A percentile compares a stretch with the other conserved stretches of the same genome.
These are phyloP conservation scores for Polyergus mexicanus DNA, from an alignment of 1,140 invertebrate species.

Conservation along the genomic window DNA sequence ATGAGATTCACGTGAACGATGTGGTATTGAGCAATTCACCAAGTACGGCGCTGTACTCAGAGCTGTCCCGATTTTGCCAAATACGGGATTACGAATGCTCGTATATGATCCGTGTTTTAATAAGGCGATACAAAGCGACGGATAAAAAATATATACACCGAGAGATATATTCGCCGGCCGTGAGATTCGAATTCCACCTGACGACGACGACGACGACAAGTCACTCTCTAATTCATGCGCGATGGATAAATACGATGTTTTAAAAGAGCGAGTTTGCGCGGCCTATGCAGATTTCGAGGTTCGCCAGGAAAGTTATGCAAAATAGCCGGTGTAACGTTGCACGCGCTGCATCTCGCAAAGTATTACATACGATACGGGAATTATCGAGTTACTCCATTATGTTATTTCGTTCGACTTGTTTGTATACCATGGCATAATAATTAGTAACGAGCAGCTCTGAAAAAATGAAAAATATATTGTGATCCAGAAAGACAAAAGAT, in stretches of 20 bases:
- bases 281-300: conserved; percentile 35
- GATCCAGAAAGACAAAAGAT: neutral
- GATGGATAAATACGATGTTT: conserved; percentile 41
- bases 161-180: neutral
- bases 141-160: conserved; percentile 58
- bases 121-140: conserved; percentile 76
- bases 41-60: conserved; percentile 79
- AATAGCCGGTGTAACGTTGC: conserved; percentile 30
- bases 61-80: conserved; percentile 84
- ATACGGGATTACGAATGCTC: conserved; percentile 81
- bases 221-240: conserved; percentile 70
- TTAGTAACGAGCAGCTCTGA: neutral
- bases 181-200: conserved; percentile 51
- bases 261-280: conserved; percentile 31
- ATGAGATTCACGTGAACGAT: conserved; percentile 64
- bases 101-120: conserved; percentile 58
- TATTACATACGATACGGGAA: neutral
- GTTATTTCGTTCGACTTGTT: conserved; percentile 8
- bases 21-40: conserved; percentile 83
- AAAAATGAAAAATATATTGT: neutral
- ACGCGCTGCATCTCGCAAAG: conserved; percentile 41
- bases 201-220: conserved; percentile 49
- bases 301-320: conserved; percentile 42
- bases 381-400: conserved; percentile 5
- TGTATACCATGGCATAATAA: neutral